Conservation (phyloP, 1,140 invertebrate species). For the Harpegnathos saltator region DNA sequence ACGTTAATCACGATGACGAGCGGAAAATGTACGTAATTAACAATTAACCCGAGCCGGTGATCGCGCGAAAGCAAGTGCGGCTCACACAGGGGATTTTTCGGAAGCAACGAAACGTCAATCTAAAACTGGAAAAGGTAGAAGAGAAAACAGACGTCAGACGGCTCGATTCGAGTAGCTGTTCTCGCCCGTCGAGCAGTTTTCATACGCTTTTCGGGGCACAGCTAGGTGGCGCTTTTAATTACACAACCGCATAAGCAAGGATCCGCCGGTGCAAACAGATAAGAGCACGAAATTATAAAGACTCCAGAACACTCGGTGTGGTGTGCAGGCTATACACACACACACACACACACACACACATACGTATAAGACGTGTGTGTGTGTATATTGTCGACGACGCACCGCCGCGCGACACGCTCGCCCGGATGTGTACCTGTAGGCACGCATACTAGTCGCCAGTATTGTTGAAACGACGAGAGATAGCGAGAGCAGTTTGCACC, state of each 20-base stretch:
- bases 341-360: no score
- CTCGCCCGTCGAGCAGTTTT: no score
- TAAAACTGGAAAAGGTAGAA: no score
- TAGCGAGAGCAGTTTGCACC: constrained; percentile 58
- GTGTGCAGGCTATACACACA: constrained; percentile 7
- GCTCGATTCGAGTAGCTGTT: no score
- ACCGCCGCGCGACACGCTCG: constrained; percentile 6
- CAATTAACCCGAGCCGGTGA: background rate
- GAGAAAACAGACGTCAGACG: no score
- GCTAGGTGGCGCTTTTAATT: constrained; percentile 59
- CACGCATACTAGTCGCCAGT: constrained; percentile 29
- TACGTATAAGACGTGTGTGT: no score
- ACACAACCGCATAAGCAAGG: constrained; percentile 48
- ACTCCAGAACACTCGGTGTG: constrained; percentile 46
- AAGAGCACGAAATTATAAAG: constrained; percentile 68
- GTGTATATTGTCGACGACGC: constrained; percentile 31
- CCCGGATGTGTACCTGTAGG: constrained; percentile 25
- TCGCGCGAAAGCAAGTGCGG: background rate
- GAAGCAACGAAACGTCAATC: no score
- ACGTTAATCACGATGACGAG: background rate
- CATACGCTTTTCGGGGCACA: constrained; percentile 2
- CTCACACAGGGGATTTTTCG: background rate
- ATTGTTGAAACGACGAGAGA: constrained; percentile 63
- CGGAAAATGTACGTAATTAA: constrained; percentile 7
- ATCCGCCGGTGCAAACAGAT: constrained; percentile 71